A percentile compares a stretch with the other conserved stretches of the same genome.
Conservation (phyloP, 2,797 vertebrate genomes). For the Melanotaenia nigrans region DNA sequence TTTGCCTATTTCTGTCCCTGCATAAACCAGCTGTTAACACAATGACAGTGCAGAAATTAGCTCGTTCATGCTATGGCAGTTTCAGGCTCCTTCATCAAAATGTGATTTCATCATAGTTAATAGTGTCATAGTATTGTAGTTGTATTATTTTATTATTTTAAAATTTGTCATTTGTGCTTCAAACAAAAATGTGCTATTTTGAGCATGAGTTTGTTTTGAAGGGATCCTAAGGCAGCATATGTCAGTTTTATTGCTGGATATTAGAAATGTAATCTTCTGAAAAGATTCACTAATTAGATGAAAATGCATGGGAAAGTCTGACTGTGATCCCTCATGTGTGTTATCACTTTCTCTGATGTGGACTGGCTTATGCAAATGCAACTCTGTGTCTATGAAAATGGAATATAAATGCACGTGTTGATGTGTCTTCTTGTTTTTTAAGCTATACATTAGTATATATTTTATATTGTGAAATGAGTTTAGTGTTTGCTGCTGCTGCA, state of each 20-base stretch:
- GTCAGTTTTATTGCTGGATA: constrained; percentile 42
- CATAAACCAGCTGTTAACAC: constrained; percentile 55
- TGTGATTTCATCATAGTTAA: constrained; percentile 43
- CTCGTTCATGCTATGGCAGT: constrained; percentile 18
- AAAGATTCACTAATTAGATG: constrained; percentile 55
- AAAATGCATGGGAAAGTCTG: constrained; percentile 52
- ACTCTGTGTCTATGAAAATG: background rate
- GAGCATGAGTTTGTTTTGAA: constrained; percentile 59
- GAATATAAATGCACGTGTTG: background rate
- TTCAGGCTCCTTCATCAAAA: constrained; percentile 32
- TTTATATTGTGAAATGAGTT: background rate
- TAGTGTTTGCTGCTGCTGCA: constrained; percentile 1
- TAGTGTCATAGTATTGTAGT: background rate
- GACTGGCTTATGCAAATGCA: background rate
- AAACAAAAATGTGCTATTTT: constrained; percentile 66
- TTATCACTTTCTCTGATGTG: constrained; percentile 29
- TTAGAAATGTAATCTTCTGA: constrained; percentile 57
- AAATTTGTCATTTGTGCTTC: constrained; percentile 55
- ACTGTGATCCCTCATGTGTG: constrained; percentile 39
- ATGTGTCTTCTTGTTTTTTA: background rate
- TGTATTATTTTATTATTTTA: too few relatives aligned
- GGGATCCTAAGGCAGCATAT: constrained; percentile 54
- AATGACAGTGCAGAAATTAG: constrained; percentile 61
- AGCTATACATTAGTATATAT: background rate
- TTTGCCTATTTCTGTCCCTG: constrained; percentile 51